Conservation (phyloP, 2,797 vertebrate genomes). For the Valencia hispanica region DNA sequence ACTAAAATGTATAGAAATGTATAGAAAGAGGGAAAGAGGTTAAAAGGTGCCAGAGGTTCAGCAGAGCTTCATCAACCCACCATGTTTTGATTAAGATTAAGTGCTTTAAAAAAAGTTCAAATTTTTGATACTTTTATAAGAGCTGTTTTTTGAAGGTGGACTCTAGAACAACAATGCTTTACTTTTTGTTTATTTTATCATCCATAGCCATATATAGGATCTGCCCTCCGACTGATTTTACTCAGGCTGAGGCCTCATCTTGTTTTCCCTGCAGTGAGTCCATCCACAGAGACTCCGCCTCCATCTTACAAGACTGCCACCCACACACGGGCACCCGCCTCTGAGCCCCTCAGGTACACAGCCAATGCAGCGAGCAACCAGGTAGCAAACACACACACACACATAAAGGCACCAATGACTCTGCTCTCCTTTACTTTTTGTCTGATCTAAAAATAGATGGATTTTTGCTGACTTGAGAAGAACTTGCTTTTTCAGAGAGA, state of each 20-base stretch:
- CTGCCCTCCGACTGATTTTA: neutral
- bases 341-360: constrained; percentile 29
- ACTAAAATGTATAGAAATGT: too few relatives aligned
- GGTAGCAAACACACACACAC: constrained; percentile 50
- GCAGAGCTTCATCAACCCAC: neutral
- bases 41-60: too few relatives aligned
- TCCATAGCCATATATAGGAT: neutral
- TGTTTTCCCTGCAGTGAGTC: constrained; percentile 35
- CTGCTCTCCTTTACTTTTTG: neutral
- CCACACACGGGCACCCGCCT: constrained; percentile 4
- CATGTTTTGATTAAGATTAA: neutral
- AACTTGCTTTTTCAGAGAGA: constrained; percentile 29
- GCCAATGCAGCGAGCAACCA: constrained; percentile 37
- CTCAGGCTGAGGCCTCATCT: constrained; percentile 11
- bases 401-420: neutral
- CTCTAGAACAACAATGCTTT: neutral
- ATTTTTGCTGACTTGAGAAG: constrained; percentile 20
- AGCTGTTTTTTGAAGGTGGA: neutral
- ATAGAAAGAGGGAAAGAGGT: neutral
- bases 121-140: neutral
- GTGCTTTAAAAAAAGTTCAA: neutral
- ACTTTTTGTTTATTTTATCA: neutral
- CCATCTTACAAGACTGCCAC: constrained; percentile 53
- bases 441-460: constrained; percentile 31
- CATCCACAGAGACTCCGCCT: constrained; percentile 36